Evolutionary conservation across 2,888 invertebrate genomes (phyloP).

Genomic region (Chalcosyrphus nemorum): DNA sequence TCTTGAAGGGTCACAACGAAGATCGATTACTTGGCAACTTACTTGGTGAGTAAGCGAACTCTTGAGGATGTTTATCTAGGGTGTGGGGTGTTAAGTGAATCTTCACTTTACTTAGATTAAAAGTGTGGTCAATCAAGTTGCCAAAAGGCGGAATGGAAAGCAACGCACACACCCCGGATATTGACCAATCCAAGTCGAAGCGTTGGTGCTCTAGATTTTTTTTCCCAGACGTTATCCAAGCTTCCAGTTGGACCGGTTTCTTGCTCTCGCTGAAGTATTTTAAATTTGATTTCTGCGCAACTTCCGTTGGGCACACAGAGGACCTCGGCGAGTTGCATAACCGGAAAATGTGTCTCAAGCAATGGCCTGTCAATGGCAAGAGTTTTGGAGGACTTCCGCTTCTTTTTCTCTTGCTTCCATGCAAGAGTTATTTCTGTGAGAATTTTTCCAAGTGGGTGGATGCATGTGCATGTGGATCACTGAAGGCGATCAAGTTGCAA

Average conservation of each 20-base stretch:
- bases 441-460: neutral
- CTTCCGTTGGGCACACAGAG: constrained; percentile 45
- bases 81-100: constrained; percentile 43
- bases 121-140: neutral
- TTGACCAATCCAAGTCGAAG: constrained; percentile 40
- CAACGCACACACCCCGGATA: constrained; percentile 61
- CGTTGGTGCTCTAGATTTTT: constrained; percentile 44
- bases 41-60: neutral
- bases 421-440: neutral
- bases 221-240: constrained; percentile 19
- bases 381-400: constrained; percentile 57
- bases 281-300: constrained; percentile 35
- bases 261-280: constrained; percentile 16
- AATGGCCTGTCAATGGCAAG: constrained; percentile 46
- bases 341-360: constrained; percentile 42
- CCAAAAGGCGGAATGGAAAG: neutral
- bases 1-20: constrained; percentile 58
- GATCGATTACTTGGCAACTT: constrained; percentile 42
- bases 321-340: constrained; percentile 34
- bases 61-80: constrained; percentile 4
- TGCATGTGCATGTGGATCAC: neutral
- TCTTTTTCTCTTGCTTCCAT: neutral
- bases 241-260: constrained; percentile 55
- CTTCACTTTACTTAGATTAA: constrained; percentile 2
- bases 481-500: constrained; percentile 16